A percentile compares a stretch with the other conserved stretches of the same genome.
These are phyloP conservation scores for Morpho achilles DNA, from an alignment of 2,888 invertebrate species.

Conservation along the genomic window DNA sequence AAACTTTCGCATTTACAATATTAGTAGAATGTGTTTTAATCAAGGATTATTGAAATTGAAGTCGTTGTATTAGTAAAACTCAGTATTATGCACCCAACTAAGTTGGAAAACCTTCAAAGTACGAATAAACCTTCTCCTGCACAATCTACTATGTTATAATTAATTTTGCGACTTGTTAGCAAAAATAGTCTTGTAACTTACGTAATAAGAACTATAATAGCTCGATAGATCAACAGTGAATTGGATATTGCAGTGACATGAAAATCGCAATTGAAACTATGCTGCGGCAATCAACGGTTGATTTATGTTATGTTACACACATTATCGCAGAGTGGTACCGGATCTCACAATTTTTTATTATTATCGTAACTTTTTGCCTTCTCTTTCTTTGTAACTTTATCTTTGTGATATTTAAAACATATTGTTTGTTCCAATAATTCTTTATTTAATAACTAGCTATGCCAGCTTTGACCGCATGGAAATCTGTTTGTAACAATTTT, in stretches of 20 bases:
- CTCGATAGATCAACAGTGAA: neutral
- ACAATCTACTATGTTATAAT: constrained; percentile 11
- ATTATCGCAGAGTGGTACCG: neutral
- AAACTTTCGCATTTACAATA: too few species aligned
- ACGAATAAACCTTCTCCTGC: constrained; percentile 34
- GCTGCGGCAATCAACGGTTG: neutral
- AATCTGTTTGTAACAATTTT: too few species aligned
- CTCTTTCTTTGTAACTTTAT: neutral
- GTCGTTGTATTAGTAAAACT: constrained; percentile 27
- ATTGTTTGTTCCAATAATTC: too few species aligned
- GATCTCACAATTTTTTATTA: constrained; percentile 5
- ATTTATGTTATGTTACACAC: neutral
- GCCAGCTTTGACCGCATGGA: too few species aligned
- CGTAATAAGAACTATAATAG: constrained; percentile 1
- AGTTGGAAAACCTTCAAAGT: constrained; percentile 38
- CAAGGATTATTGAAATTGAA: too few species aligned
- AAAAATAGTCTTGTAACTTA: constrained; percentile 1
- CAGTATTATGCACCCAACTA: constrained; percentile 34
- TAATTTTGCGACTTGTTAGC: constrained; percentile 2
- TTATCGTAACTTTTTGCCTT: constrained; percentile 3
- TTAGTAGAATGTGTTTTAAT: too few species aligned
- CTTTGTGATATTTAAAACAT: too few species aligned
- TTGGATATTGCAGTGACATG: constrained; percentile 2
- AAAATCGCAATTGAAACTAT: constrained; percentile 8
- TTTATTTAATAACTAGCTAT: too few species aligned